Conservation (phyloP, 2,113 vertebrate species). For the Microtus pennsylvanicus region DNA sequence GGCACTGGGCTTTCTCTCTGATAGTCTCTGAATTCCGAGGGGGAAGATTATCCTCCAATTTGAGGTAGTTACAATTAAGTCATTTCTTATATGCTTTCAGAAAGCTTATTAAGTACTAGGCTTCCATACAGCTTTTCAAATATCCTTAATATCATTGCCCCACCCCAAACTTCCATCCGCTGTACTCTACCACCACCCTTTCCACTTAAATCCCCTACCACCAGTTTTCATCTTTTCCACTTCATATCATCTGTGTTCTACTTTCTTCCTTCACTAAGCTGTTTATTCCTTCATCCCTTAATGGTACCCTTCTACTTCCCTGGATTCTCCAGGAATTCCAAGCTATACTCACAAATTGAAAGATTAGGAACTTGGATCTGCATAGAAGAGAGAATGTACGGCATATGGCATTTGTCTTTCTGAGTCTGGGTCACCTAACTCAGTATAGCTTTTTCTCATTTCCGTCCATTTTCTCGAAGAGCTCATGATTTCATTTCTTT, state of each 20-base stretch:
- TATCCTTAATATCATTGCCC: background rate
- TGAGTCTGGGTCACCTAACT: too few relatives aligned
- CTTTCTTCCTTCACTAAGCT: background rate
- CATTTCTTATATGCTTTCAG: background rate
- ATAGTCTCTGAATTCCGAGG: background rate
- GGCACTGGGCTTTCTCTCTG: background rate
- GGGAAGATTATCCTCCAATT: background rate
- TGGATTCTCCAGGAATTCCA: background rate
- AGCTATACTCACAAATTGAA: background rate
- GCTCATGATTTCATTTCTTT: background rate
- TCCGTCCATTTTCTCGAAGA: background rate
- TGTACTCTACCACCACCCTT: background rate
- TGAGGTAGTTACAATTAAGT: background rate
- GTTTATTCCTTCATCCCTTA: background rate
- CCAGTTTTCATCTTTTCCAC: background rate
- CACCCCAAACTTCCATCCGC: background rate
- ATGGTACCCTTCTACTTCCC: background rate
- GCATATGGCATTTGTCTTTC: background rate
- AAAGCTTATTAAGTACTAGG: background rate
- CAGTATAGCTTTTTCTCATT: background rate
- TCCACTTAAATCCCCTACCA: background rate
- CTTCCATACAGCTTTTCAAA: background rate
- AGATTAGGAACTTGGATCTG: background rate
- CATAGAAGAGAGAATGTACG: background rate
- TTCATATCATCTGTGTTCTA: background rate